Percentiles rank a stretch among this genome's conserved stretches.
Conservation (phyloP, 2,797 vertebrate species). For the Triplophysa bombifrons region DNA sequence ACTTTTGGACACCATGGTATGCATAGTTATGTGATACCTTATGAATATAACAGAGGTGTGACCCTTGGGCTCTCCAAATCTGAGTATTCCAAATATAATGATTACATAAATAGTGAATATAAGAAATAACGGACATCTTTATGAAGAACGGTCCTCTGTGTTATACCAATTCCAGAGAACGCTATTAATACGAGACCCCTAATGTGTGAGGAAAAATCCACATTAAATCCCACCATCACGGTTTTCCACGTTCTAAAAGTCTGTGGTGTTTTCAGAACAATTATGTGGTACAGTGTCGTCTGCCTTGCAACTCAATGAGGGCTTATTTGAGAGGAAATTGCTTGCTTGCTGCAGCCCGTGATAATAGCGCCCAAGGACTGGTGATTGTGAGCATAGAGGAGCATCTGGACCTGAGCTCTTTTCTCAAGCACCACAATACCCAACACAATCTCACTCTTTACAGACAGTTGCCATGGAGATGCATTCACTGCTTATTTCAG, state of each 20-base stretch:
- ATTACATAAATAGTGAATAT: background rate
- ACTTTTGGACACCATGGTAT: background rate
- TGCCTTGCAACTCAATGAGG: background rate
- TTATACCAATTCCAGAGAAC: background rate
- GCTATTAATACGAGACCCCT: background rate
- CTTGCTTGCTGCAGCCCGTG: background rate
- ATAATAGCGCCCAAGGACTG: background rate
- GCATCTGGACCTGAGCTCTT: conserved; percentile 38
- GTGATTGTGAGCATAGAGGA: background rate
- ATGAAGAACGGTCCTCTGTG: background rate
- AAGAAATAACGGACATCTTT: background rate
- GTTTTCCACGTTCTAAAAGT: background rate
- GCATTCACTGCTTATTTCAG: conserved; percentile 37
- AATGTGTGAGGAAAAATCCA: background rate
- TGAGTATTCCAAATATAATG: background rate
- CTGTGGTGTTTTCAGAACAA: background rate
- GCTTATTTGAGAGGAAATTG: background rate
- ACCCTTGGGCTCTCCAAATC: background rate
- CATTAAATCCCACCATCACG: background rate
- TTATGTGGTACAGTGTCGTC: background rate
- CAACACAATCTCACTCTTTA: conserved; percentile 46
- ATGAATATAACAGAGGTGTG: background rate
- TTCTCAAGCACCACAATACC: conserved; percentile 42
- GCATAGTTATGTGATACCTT: background rate
- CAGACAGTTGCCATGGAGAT: conserved; percentile 61